These are phyloP conservation scores for Cecropterus lyciades DNA, from an alignment of 1,140 invertebrate genomes.

Conservation along the genomic window DNA sequence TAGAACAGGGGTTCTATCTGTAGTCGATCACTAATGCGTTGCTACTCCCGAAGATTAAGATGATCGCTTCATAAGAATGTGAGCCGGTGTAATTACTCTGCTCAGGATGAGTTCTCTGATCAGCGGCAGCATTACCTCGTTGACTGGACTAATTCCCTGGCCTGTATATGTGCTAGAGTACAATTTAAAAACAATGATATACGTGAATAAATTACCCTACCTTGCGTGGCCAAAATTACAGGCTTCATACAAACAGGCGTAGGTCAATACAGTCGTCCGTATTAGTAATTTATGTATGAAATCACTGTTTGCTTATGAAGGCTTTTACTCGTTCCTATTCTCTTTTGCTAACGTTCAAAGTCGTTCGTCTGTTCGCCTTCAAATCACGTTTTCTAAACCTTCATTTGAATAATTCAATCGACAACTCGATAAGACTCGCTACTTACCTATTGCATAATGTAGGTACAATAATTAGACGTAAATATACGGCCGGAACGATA, in stretches of 20 bases:
- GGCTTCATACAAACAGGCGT: slow-evolving; percentile 16
- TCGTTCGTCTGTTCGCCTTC: neutral
- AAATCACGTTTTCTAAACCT: slow-evolving; percentile 2
- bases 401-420: slow-evolving; percentile 36
- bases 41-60: too few species aligned
- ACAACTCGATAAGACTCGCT: slow-evolving; percentile 30
- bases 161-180: too few species aligned
- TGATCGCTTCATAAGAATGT: too few species aligned
- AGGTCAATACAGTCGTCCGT: slow-evolving; percentile 28
- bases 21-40: too few species aligned
- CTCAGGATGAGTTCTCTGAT: too few species aligned
- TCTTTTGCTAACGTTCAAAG: neutral
- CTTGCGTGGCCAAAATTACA: slow-evolving; percentile 26
- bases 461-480: slow-evolving; percentile 17
- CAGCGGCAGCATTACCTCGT: too few species aligned
- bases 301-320: neutral
- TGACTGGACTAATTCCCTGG: too few species aligned
- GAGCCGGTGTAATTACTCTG: too few species aligned
- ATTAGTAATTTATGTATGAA: slow-evolving; percentile 6
- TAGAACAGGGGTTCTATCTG: too few species aligned
- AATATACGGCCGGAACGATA: slow-evolving; percentile 4
- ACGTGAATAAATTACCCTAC: slow-evolving; percentile 11
- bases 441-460: slow-evolving; percentile 33
- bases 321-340: neutral
- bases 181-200: slow-evolving; percentile 3